Base-by-base conservation (phyloP, 2,888 invertebrate species). In the Lasioglossum villosulum region DNA sequence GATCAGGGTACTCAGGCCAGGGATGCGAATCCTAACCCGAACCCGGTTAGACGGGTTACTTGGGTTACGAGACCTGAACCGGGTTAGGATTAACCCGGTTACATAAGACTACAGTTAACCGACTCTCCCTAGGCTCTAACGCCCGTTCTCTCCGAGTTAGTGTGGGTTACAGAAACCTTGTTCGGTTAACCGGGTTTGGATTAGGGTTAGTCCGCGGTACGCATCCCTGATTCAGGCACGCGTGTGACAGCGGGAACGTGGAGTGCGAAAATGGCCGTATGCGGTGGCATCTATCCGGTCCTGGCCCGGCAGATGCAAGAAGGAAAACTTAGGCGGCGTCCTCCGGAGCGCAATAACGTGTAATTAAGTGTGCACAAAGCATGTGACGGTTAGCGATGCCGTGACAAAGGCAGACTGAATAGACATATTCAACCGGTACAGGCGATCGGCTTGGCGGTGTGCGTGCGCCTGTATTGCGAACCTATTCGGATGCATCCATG, bases 291-390 rank as follows among this genome's bases (percentile, higher is more conserved):
- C 45, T 63, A 68, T 71, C 68, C 14, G 14, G 8, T 39, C 48
- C 52, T 59, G 48, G 59, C 68, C 14, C 30, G 8, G 39, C 48
- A 30, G 70, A 45, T 56, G 16, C 66, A 70, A 42, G 72, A 56
- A 59, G 45, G 82, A 75, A 83, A 86, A 86, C 83, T 73, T 82
- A 78, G 30, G 86, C 86, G 66, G 75, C 72, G 63, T 72, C 72
- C 86, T 71, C 48, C 27, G 74, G n/a, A 83, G 82, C 86, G 77
- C 75, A 80, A 83, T 86, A 83, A 80, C 86, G 86, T 86, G 80
- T 78, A 86, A 86, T 86, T 86, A 86, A 83, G 80, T 83, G 83
- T 86, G 79, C 86, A 86, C 81, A 75, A 66, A 80, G 86, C 82
- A 75, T 75, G 82, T 63, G 77, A 82, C 86, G 73, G 76, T 80